A percentile compares a stretch with the other conserved stretches of the same genome.
Conservation (phyloP, 2,113 vertebrate genomes). For the Meriones unguiculatus region DNA sequence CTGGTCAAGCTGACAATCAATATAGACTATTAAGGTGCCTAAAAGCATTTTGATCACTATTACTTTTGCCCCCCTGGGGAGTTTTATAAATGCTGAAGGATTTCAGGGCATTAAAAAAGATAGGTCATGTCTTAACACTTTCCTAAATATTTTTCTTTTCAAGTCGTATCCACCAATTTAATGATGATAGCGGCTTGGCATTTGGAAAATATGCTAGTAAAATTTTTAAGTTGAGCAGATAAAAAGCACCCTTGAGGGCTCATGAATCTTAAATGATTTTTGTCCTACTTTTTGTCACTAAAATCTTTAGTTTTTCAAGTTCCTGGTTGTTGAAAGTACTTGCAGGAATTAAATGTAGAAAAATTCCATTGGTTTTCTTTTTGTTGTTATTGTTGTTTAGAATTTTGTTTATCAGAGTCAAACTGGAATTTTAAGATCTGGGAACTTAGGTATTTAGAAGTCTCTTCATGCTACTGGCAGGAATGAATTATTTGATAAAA, state of each 20-base stretch:
- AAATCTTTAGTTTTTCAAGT: constrained; percentile 47
- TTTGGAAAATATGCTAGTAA: constrained; percentile 32
- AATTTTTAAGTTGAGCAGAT: not conserved
- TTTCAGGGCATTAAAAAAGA: constrained; percentile 42
- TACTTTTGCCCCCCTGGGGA: not conserved
- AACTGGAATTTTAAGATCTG: constrained; percentile 21
- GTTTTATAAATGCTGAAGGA: not conserved
- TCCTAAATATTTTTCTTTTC: constrained; percentile 5
- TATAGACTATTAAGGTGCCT: not conserved
- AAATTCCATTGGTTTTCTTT: not conserved
- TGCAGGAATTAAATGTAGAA: not conserved
- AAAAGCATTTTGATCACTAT: not conserved
- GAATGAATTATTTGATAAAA: not conserved
- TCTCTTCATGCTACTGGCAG: constrained; percentile 13
- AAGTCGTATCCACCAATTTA: constrained; percentile 19
- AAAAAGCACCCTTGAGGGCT: not conserved
- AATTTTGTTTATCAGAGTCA: constrained; percentile 40
- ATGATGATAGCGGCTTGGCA: constrained; percentile 26
- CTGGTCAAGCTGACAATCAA: not conserved
- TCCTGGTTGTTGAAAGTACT: constrained; percentile 44
- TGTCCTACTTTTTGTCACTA: not conserved
- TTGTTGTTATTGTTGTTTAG: not conserved
- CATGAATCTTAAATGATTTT: constrained; percentile 22
- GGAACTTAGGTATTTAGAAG: not conserved
- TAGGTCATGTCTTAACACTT: not conserved